phyloP scores from a whole-genome alignment of 2,797 vertebrate genomes.

The Rhynchonycteris naso region DNA sequence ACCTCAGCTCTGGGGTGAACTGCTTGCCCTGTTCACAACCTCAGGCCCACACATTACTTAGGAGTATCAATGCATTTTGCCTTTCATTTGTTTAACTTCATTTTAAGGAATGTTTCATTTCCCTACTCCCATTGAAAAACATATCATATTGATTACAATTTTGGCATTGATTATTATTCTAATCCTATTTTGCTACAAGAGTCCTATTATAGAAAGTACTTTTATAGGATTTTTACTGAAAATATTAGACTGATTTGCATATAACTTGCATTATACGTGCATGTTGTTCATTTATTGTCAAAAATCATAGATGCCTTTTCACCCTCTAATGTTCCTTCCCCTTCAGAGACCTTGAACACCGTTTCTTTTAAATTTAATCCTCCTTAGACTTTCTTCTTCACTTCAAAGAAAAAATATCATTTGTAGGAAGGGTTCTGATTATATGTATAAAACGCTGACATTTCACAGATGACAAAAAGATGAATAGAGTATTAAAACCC shows the following conservation, averaged over 20 bases:
- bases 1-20: not conserved
- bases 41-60: not conserved
- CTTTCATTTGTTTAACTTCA: not conserved
- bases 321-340: not conserved
- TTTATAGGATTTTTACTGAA: not conserved
- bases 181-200: not conserved
- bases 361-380: not conserved
- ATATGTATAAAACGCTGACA: not conserved
- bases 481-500: not conserved
- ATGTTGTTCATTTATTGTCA: not conserved
- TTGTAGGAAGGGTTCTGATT: not conserved
- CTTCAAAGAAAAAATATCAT: not conserved
- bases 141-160: not conserved
- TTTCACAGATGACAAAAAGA: not conserved
- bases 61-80: not conserved
- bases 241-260: not conserved
- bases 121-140: not conserved
- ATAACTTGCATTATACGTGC: not conserved
- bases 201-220: not conserved
- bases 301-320: not conserved
- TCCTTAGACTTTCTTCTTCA: not conserved
- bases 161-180: not conserved
- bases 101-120: slow-evolving; percentile 26
- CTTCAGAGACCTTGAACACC: not conserved
- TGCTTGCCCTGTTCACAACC: not conserved